These are phyloP conservation scores for Acleris holmiana DNA, from an alignment of 2,888 invertebrate genomes.

Conservation along the genomic window DNA sequence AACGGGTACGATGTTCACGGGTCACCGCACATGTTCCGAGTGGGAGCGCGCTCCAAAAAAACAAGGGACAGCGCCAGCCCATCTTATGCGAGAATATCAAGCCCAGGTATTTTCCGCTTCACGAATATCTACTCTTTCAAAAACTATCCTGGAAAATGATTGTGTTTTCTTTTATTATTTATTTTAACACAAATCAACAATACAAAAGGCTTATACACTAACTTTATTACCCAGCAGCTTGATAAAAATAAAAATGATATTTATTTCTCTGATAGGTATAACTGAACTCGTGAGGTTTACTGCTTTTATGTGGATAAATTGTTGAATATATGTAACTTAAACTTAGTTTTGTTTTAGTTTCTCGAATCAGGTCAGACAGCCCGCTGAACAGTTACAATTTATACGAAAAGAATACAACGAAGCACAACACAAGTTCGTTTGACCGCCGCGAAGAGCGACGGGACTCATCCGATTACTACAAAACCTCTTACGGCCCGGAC, in stretches of 20 bases:
- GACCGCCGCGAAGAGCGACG: slow-evolving; percentile 76
- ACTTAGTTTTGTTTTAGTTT: slow-evolving; percentile 60
- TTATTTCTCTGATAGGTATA: no score
- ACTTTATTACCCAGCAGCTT: no score
- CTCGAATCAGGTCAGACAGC: slow-evolving; percentile 76
- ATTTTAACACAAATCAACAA: no score
- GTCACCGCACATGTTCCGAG: slow-evolving; percentile 94
- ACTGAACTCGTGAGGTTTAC: no score
- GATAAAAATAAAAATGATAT: no score
- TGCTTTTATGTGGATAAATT: no score
- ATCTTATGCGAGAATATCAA: slow-evolving; percentile 81
- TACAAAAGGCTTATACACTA: no score
- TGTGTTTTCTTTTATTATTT: no score
- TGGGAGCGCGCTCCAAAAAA: slow-evolving; percentile 88
- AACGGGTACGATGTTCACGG: slow-evolving; percentile 94
- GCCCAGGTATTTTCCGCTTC: slow-evolving; percentile 65
- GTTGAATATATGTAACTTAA: not conserved
- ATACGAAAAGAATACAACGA: slow-evolving; percentile 68
- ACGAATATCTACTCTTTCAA: no score
- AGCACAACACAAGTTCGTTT: slow-evolving; percentile 68
- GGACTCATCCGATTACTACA: slow-evolving; percentile 76
- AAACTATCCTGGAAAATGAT: no score
- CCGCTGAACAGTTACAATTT: slow-evolving; percentile 73
- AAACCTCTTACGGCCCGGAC: slow-evolving; percentile 68
- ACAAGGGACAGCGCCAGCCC: slow-evolving; percentile 75